Evolutionary conservation across 2,888 invertebrate genomes (phyloP).

Genomic region (Muscina levida): DNA sequence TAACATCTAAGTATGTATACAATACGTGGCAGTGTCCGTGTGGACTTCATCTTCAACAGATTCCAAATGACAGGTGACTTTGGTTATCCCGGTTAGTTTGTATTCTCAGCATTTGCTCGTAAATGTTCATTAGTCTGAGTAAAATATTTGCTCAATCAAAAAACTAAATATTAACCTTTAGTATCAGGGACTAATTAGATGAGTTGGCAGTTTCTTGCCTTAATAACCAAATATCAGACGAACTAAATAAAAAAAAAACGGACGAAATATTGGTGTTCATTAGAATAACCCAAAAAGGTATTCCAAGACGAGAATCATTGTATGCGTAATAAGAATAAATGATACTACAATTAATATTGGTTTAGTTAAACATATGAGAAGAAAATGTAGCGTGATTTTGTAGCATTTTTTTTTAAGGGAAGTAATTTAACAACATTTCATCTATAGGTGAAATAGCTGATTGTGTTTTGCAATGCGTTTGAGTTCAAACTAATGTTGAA

Average conservation of each 20-base stretch:
- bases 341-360: slow-evolving; percentile 54
- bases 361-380: slow-evolving; percentile 46
- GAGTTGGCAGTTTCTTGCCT: slow-evolving; percentile 55
- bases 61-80: too few species aligned
- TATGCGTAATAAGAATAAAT: slow-evolving; percentile 30
- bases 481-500: too few species aligned
- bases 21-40: slow-evolving; percentile 15
- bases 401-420: too few species aligned
- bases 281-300: slow-evolving; percentile 8
- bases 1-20: slow-evolving; percentile 2
- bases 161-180: slow-evolving; percentile 64
- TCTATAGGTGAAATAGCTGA: too few species aligned
- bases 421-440: too few species aligned
- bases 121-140: slow-evolving; percentile 64
- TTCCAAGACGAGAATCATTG: slow-evolving; percentile 12
- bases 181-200: slow-evolving; percentile 63
- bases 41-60: slow-evolving; percentile 51
- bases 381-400: too few species aligned
- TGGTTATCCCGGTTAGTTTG: too few species aligned
- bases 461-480: too few species aligned
- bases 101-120: slow-evolving; percentile 46
- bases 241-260: not conserved
- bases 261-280: slow-evolving; percentile 2
- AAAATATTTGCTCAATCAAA: slow-evolving; percentile 66
- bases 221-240: too few species aligned